Evolutionary conservation across 2,888 invertebrate genomes (phyloP).

Genomic region (Caenorhabditis imperialis): DNA sequence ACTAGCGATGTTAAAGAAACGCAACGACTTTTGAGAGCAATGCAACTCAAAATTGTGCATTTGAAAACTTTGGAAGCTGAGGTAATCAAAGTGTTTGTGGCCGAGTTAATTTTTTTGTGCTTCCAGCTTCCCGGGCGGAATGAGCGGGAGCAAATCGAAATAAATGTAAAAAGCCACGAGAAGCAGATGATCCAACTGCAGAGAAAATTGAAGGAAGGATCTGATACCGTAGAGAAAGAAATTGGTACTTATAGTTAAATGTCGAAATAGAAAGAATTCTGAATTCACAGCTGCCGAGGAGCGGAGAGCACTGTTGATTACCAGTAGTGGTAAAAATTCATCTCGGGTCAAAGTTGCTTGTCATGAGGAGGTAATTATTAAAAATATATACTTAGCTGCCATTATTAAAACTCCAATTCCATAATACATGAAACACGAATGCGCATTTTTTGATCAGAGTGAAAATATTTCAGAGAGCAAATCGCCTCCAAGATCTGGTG

Average conservation of each 20-base stretch:
- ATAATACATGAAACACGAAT: no score
- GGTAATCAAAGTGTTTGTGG: background rate
- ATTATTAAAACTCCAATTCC: no score
- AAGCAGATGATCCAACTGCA: slow-evolving; percentile 48
- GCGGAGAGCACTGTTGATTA: slow-evolving; percentile 18
- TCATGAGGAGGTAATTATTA: slow-evolving; percentile 26
- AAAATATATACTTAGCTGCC: no score
- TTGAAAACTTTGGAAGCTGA: slow-evolving; percentile 13
- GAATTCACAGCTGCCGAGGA: slow-evolving; percentile 30
- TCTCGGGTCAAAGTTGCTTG: slow-evolving; percentile 20
- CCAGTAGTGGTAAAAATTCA: slow-evolving; percentile 14
- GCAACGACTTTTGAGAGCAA: slow-evolving; percentile 35
- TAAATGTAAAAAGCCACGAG: slow-evolving; percentile 43
- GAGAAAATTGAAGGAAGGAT: slow-evolving; percentile 27
- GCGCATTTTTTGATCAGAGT: no score
- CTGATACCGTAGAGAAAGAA: slow-evolving; percentile 38
- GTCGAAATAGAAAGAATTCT: background rate
- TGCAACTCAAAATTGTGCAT: slow-evolving; percentile 26
- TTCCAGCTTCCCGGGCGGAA: slow-evolving; percentile 19
- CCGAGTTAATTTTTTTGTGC: background rate
- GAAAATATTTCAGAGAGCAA: slow-evolving; percentile 49
- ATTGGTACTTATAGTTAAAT: slow-evolving; percentile 14
- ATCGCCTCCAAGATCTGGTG: slow-evolving; percentile 59
- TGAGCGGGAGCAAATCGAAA: slow-evolving; percentile 24
- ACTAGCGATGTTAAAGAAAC: slow-evolving; percentile 37